Evolutionary conservation across 2,888 invertebrate species (phyloP), one percentile per base, ranked within the genome.

Genomic region (Lissocephala sabroskyi): DNA sequence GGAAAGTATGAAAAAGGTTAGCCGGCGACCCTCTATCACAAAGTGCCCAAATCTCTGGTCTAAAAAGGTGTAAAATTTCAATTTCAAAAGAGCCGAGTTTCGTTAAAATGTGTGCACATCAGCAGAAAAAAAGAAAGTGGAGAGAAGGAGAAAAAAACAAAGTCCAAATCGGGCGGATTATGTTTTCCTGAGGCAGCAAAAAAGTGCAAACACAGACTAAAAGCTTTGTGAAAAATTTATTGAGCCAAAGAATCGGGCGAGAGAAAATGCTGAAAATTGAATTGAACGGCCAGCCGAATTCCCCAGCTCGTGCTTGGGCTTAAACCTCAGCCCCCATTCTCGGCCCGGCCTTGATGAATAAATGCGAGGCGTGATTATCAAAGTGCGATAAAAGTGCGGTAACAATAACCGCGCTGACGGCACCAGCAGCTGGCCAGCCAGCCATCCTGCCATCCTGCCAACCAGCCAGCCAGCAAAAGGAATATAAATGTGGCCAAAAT

Each of bases 321-420:
- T n/a, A n/a, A n/a, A n/a, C n/a, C n/a, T n/a, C n/a, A n/a, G n/a
- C n/a, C n/a, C n/a, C n/a, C n/a, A n/a, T n/a, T n/a, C n/a, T n/a
- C n/a, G n/a, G n/a, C n/a, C n/a, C n/a, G n/a, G n/a, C n/a, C n/a
- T n/a, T n/a, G n/a, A n/a, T n/a, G n/a, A 63, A 59, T 62, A n/a
- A n/a, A 70, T 75, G 63, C 66, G 68, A 50, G 53, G 32, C 45
- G 50, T 62, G 74, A 75, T 75, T 70, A 74, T 64, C 74, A 62
- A 67, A 67, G 59, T 59, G 65, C 57, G 75, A 77, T 77, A 68
- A 65, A 64, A 71, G 36, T 59, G 63, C 58, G 52, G 52, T 57
- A 59, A 64, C 61, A 63, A 59, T 58, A 50, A 52, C 52, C 47
- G 41, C 46, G 17, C 30, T 13, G 13, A 32, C 5, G 11, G 18